phyloP scores from a whole-genome alignment of 2,888 invertebrate species.

The Torymus texanus region DNA sequence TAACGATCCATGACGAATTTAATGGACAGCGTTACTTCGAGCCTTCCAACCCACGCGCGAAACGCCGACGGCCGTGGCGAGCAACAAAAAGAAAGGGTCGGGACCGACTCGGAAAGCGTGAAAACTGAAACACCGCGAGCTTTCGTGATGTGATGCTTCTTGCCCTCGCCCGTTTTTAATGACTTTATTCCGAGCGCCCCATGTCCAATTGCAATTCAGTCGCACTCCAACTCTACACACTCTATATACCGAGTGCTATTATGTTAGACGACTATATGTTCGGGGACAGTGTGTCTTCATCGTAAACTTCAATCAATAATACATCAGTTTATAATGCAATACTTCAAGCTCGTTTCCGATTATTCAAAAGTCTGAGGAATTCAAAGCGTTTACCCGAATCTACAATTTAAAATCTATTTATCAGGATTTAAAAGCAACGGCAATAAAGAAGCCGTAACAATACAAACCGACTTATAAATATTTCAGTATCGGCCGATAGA shows the following conservation, averaged over 20 bases:
- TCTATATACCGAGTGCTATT: no score
- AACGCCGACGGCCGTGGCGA: background rate
- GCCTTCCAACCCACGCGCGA: constrained; percentile 31
- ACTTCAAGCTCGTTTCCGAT: no score
- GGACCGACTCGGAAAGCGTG: constrained; percentile 39
- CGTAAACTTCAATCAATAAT: no score
- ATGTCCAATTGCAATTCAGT: no score
- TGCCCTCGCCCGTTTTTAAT: constrained; percentile 1
- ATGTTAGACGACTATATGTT: no score
- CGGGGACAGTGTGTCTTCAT: no score
- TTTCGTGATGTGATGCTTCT: background rate
- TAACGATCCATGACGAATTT: constrained; percentile 66
- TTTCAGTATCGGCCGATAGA: constrained; percentile 21
- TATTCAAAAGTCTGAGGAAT: no score
- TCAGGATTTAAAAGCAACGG: background rate
- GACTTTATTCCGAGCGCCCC: constrained; percentile 8
- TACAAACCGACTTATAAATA: constrained; percentile 31
- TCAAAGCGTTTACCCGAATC: no score
- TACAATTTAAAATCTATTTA: no score
- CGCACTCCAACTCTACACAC: no score
- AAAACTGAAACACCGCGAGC: constrained; percentile 43
- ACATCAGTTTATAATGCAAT: no score
- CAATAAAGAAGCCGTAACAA: constrained; percentile 32
- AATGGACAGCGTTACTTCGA: constrained; percentile 55
- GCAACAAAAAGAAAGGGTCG: background rate